Base-by-base conservation (phyloP, 2,797 vertebrate species). In the Sebastes variabilis region DNA sequence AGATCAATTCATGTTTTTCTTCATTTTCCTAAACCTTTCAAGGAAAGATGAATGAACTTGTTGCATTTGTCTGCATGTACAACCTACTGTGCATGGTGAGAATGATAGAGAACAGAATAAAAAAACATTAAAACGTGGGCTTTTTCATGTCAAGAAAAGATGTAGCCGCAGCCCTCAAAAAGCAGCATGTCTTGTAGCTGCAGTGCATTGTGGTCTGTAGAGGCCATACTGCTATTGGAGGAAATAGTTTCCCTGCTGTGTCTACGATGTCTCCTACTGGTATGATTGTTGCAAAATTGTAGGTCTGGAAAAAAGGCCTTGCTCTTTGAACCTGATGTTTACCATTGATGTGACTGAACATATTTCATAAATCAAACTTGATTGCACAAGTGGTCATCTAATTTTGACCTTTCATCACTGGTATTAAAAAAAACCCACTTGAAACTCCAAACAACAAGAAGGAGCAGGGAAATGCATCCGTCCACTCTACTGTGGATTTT, bases 181-280 rank as follows among this genome's bases (percentile, higher is more conserved):
- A 42, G 10, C 42, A 49, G 27, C 30, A 24, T 18, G 25, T 38
- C 10, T 56, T n/a, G 36, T 4, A 59, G 30, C 72, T 62, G 6
- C 49, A 22, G 8, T 71, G 32, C 73, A 65, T 52, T 46, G 13
- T 56, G 55, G 49, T 75, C 49, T 66, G n/a, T 10, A 12, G 25
- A 73, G 46, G 32, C 56, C 59, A 22, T 24, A 11, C 30, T 59
- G 70, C 52, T 42, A 8, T 12, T 58, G 72, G 46, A 68, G n/a
- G 30, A 66, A 84, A 52, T 52, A 56, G 18, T 79, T 30, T 32
- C 52, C 73, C 72, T 49, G 69, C 65, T 67, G 75, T 18, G 58
- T 60, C 65, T 59, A 2, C 4, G 6, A 46, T 8, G 18, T 52
- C 27, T 65, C 61, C 72, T 24, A 55, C 65, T 3, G 16, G 46